These are phyloP conservation scores for Pelochelys cantorii DNA, from an alignment of 2,797 vertebrate genomes.

Conservation along the genomic window DNA sequence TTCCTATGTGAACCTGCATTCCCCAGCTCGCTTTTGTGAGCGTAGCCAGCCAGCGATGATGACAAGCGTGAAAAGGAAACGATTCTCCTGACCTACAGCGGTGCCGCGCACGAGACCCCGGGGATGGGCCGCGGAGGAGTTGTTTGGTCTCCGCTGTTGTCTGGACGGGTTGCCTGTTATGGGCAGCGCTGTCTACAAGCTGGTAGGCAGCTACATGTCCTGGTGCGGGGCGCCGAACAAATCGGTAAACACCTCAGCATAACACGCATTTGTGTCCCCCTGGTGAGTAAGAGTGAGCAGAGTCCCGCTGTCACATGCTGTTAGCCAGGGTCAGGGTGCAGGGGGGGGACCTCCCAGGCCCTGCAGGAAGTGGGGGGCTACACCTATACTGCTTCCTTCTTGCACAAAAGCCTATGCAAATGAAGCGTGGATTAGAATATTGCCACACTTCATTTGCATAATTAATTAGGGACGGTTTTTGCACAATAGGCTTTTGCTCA, in stretches of 20 bases:
- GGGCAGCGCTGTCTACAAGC: background rate
- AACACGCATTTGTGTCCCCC: background rate
- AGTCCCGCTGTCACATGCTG: background rate
- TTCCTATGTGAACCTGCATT: background rate
- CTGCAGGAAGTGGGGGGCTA: no score
- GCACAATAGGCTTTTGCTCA: no score
- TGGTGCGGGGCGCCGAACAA: background rate
- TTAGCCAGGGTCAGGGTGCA: background rate
- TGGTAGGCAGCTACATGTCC: background rate
- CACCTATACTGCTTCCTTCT: no score
- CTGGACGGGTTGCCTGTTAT: background rate
- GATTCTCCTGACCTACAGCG: background rate
- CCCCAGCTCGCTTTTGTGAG: background rate
- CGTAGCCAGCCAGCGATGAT: background rate
- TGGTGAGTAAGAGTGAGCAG: background rate
- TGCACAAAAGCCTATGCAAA: no score
- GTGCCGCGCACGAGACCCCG: background rate
- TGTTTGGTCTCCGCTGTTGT: background rate
- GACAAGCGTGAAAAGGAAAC: background rate
- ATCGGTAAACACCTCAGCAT: background rate
- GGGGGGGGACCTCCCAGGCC: background rate
- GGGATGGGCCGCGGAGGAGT: background rate
- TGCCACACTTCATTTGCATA: no score
- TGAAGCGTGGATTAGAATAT: no score
- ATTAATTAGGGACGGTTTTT: no score